Evolutionary conservation across 2,888 invertebrate species (phyloP).

Genomic region (Caenorhabditis imperialis): DNA sequence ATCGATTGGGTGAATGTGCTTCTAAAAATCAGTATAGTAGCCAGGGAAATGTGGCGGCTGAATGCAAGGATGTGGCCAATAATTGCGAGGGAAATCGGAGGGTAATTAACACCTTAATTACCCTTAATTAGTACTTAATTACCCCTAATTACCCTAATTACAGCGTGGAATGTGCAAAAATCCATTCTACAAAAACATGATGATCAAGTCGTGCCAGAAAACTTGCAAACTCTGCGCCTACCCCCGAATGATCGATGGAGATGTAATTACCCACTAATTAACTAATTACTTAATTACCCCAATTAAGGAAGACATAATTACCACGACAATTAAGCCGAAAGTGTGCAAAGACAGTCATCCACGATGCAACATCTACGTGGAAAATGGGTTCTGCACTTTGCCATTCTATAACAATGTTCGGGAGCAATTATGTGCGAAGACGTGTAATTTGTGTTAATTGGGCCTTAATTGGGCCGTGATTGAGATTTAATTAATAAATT

Average conservation of each 20-base stretch:
- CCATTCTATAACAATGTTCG: slow-evolving; percentile 47
- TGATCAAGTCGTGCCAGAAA: slow-evolving; percentile 50
- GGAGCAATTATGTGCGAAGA: slow-evolving; percentile 51
- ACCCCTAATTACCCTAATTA: slow-evolving; percentile 2
- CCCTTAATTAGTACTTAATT: background rate
- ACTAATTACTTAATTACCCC: no score
- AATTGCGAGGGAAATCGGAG: slow-evolving; percentile 43
- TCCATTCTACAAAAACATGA: slow-evolving; percentile 46
- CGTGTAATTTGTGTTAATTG: slow-evolving; percentile 57
- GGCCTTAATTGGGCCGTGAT: no score
- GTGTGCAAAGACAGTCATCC: slow-evolving; percentile 36
- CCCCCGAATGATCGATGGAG: slow-evolving; percentile 32
- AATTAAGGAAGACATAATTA: slow-evolving; percentile 24
- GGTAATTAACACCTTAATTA: slow-evolving; percentile 3
- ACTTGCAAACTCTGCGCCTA: slow-evolving; percentile 53
- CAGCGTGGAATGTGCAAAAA: slow-evolving; percentile 56
- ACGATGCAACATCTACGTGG: slow-evolving; percentile 42
- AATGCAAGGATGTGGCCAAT: slow-evolving; percentile 30
- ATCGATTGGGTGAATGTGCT: slow-evolving; percentile 49
- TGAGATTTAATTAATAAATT: background rate
- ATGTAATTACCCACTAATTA: slow-evolving; percentile 6
- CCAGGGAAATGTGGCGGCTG: slow-evolving; percentile 13
- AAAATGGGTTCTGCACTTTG: slow-evolving; percentile 59
- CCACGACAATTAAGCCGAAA: slow-evolving; percentile 2
- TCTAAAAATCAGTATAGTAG: slow-evolving; percentile 5